A percentile compares a stretch with the other conserved stretches of the same genome.
Evolutionary conservation across 2,888 invertebrate species (phyloP).

Genomic region (Pachymerium ferrugineum): DNA sequence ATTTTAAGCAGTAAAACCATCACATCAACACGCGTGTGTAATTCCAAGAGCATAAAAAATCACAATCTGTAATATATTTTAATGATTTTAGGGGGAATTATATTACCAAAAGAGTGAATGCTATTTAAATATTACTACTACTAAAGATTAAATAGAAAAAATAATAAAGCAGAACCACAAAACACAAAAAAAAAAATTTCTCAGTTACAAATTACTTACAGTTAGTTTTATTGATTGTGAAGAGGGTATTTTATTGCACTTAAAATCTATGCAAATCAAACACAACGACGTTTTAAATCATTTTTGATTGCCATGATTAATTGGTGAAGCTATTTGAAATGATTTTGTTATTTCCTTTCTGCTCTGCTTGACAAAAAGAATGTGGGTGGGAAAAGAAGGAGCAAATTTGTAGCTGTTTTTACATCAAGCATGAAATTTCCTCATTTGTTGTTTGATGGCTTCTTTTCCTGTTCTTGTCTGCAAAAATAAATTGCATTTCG

Average conservation of each 20-base stretch:
- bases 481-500: slow-evolving; percentile 14
- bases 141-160: too few species aligned
- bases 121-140: too few species aligned
- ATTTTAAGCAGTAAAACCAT: too few species aligned
- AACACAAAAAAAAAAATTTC: too few species aligned
- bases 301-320: slow-evolving; percentile 24
- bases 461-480: slow-evolving; percentile 24
- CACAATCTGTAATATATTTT: too few species aligned
- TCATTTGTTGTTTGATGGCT: slow-evolving; percentile 24
- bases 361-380: slow-evolving; percentile 13
- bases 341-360: slow-evolving; percentile 24
- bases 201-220: too few species aligned
- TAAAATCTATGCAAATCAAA: background rate
- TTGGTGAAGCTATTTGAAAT: slow-evolving; percentile 4
- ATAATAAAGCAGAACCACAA: too few species aligned
- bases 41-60: too few species aligned
- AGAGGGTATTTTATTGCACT: background rate
- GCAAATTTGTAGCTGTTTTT: background rate
- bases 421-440: slow-evolving; percentile 18
- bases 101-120: too few species aligned
- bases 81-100: too few species aligned
- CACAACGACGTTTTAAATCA: background rate
- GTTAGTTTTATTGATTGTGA: too few species aligned
- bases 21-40: too few species aligned
- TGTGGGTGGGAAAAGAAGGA: slow-evolving; percentile 11